Evolutionary conservation across 23 tunicate species (phyloP), one percentile per base, ranked within the genome.

Genomic region (Halocynthia aurantium): DNA sequence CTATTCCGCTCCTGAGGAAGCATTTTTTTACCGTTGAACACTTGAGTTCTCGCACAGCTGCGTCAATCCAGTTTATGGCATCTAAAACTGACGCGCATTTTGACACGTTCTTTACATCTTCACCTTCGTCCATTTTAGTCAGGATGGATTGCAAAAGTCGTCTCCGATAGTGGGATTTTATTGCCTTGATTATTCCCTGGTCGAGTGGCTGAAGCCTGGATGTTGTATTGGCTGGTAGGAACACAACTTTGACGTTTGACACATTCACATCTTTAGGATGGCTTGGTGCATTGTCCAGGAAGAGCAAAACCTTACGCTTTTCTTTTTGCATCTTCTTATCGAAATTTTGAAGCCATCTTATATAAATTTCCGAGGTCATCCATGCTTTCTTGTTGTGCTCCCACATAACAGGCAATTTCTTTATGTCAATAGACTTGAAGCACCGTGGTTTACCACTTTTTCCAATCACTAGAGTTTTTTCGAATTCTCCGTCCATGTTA

Each of bases 271-370:
- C n/a, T n/a, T n/a, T n/a, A n/a, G n/a, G n/a, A n/a, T n/a, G n/a
- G n/a, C n/a, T n/a, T n/a, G n/a, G n/a, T n/a, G n/a, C n/a, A n/a
- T 71, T 71, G 76, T 71, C 58, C 76, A 71, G 76, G 58, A 71
- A 56, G 51, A 71, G 71, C 52, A 50, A 50, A 50, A 56, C 17
- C 76, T 71, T 71, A 55, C 15, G 56, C 50, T 71, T 56, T 71
- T 71, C 12, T 56, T 71, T 50, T 71, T 56, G 76, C 71, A 67
- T 67, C 71, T 40, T 18, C 17, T 22, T n/a, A n/a, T n/a, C n/a
- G n/a, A n/a, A n/a, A n/a, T n/a, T n/a, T n/a, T n/a, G n/a, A n/a
- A n/a, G n/a, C n/a, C n/a, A n/a, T n/a, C n/a, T n/a, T n/a, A n/a
- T n/a, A n/a, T n/a, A n/a, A n/a, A n/a, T n/a, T n/a, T n/a, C n/a